Conservation (phyloP, 2,113 vertebrate genomes). For the Proterorhinus semilunaris region DNA sequence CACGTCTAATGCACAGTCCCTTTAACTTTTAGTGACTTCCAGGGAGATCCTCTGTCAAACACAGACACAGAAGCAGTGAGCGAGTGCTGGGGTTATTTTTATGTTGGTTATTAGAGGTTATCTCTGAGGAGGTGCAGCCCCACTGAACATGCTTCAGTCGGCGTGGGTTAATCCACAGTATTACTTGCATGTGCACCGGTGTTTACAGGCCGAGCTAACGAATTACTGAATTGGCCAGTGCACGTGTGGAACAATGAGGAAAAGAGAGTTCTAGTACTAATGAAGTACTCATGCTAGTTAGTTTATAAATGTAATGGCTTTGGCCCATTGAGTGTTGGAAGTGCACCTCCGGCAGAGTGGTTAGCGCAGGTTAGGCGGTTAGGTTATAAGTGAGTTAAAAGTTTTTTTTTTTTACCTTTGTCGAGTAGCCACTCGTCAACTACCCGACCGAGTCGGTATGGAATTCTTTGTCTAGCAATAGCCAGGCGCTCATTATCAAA, state of each 20-base stretch:
- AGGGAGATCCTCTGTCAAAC: constrained; percentile 53
- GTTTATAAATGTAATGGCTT: constrained; percentile 2
- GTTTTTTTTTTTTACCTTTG: constrained; percentile 92
- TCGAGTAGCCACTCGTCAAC: constrained; percentile 99
- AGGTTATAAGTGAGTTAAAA: constrained; percentile 83
- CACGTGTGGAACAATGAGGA: too few relatives aligned
- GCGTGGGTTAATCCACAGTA: too few relatives aligned
- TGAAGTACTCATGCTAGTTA: neutral
- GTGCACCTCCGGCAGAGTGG: constrained; percentile 84
- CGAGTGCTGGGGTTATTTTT: constrained; percentile 78
- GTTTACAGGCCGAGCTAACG: neutral
- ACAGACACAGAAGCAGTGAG: constrained; percentile 72
- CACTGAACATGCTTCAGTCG: constrained; percentile 13
- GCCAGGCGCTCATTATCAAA: constrained; percentile 98
- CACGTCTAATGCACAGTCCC: constrained; percentile 73
- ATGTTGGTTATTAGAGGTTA: constrained; percentile 83
- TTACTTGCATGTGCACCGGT: neutral
- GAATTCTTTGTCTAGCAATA: constrained; percentile 99
- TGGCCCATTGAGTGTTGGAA: constrained; percentile 54
- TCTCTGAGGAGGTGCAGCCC: constrained; percentile 78
- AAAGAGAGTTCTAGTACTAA: neutral
- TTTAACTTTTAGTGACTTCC: constrained; percentile 84
- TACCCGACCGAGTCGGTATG: constrained; percentile 98
- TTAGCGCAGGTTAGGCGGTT: constrained; percentile 80
- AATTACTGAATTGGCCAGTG: neutral